A percentile compares a stretch with the other conserved stretches of the same genome.
Conservation (phyloP, 2,113 vertebrate species). For the Saccopteryx leptura region DNA sequence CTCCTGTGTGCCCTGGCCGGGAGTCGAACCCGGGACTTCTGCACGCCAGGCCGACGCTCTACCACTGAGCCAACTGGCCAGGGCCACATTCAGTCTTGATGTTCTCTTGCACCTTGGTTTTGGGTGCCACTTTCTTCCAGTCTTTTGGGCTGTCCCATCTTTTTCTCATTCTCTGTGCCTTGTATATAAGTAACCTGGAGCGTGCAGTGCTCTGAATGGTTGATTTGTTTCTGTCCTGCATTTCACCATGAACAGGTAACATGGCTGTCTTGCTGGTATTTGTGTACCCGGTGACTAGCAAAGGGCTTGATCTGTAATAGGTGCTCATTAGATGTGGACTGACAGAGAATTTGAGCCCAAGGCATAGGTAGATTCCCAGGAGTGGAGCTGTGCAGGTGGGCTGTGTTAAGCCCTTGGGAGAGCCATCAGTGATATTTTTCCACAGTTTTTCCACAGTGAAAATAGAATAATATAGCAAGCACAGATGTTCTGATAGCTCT, state of each 20-base stretch:
- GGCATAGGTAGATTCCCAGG: background rate
- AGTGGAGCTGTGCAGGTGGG: background rate
- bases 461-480: background rate
- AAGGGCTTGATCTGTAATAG: background rate
- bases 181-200: background rate
- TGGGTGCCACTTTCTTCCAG: background rate
- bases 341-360: background rate
- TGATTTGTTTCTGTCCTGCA: background rate
- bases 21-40: no score
- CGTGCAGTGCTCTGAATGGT: background rate
- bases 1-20: no score
- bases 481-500: background rate
- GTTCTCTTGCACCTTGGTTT: background rate
- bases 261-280: background rate
- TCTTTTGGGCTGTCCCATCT: background rate
- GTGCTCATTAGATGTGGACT: constrained; percentile 3
- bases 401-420: background rate
- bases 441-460: background rate
- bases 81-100: no score
- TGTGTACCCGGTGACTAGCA: background rate
- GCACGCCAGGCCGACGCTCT: no score
- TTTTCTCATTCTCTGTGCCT: background rate
- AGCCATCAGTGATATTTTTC: background rate
- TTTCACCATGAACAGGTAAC: background rate
- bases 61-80: no score